A percentile compares a stretch with the other conserved stretches of the same genome.
Conservation (phyloP, 2,797 vertebrate genomes). For the Labeo calbasu region DNA sequence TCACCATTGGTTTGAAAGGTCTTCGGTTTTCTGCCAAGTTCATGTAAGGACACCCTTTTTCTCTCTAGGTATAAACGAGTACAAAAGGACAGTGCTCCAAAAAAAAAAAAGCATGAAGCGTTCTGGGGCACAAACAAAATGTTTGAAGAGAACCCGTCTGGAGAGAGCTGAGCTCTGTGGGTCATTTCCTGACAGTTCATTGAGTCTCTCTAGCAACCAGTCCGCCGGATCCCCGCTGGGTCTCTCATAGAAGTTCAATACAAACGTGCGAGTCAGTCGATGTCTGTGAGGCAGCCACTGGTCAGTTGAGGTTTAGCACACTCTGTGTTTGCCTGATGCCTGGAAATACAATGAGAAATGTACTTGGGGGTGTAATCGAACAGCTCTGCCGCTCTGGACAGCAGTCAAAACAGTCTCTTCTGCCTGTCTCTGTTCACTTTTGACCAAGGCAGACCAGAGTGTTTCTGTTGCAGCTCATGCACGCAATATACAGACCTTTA, state of each 20-base stretch:
- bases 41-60: constrained; percentile 7
- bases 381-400: constrained; percentile 24
- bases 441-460: constrained; percentile 34
- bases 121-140: constrained; percentile 31
- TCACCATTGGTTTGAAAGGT: background rate
- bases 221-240: constrained; percentile 46
- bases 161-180: constrained; percentile 28
- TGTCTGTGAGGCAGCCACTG: constrained; percentile 52
- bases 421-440: constrained; percentile 7
- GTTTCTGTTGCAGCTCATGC: constrained; percentile 36
- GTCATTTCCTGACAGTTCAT: constrained; percentile 46
- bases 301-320: constrained; percentile 58
- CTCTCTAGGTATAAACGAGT: constrained; percentile 11
- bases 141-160: constrained; percentile 13
- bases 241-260: constrained; percentile 58
- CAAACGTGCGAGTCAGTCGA: constrained; percentile 54
- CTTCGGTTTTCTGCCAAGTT: background rate
- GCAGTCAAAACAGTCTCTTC: constrained; percentile 48
- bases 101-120: constrained; percentile 16
- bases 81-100: background rate
- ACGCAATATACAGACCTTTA: constrained; percentile 10
- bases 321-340: constrained; percentile 38
- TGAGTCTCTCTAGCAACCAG: constrained; percentile 46
- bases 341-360: constrained; percentile 53
- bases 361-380: constrained; percentile 56